A percentile compares a stretch with the other conserved stretches of the same genome.
Evolutionary conservation across 2,888 invertebrate species (phyloP).

Genomic region (Scaptomyza flava): DNA sequence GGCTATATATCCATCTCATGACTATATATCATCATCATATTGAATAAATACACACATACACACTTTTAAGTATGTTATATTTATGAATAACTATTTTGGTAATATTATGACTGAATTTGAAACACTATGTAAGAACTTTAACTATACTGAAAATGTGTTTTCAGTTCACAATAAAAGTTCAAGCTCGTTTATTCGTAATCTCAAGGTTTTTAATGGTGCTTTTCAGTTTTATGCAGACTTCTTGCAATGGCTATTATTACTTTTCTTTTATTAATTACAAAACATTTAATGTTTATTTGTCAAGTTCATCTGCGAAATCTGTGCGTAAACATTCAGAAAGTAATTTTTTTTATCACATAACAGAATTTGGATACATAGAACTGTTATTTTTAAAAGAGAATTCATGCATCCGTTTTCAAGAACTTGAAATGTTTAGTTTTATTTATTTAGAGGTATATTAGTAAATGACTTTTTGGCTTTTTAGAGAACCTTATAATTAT

Average conservation of each 20-base stretch:
- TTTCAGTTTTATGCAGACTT: conserved; percentile 11
- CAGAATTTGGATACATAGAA: conserved; percentile 1
- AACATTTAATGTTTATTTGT: background rate
- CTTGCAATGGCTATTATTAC: background rate
- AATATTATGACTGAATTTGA: conserved; percentile 1
- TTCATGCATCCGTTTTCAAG: background rate
- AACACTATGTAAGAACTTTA: conserved; percentile 7
- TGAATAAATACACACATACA: background rate
- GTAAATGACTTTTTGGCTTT: conserved; percentile 57
- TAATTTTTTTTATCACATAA: conserved; percentile 11
- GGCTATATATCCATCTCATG: background rate
- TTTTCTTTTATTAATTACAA: conserved; percentile 6
- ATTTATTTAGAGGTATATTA: conserved; percentile 41
- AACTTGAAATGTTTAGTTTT: conserved; percentile 36
- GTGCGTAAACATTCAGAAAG: background rate
- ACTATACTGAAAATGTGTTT: conserved; percentile 12
- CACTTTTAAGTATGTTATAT: conserved; percentile 11
- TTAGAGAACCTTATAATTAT: conserved; percentile 29
- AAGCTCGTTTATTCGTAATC: conserved; percentile 41
- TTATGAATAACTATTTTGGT: background rate
- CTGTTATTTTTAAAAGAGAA: background rate
- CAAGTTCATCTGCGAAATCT: background rate
- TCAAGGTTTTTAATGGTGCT: background rate
- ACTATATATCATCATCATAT: too few species aligned
- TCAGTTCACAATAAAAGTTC: conserved; percentile 41